Percentiles rank a stretch among this genome's conserved stretches.
Evolutionary conservation across 2,113 vertebrate genomes (phyloP).

Genomic region (Nothoprocta pentlandii): DNA sequence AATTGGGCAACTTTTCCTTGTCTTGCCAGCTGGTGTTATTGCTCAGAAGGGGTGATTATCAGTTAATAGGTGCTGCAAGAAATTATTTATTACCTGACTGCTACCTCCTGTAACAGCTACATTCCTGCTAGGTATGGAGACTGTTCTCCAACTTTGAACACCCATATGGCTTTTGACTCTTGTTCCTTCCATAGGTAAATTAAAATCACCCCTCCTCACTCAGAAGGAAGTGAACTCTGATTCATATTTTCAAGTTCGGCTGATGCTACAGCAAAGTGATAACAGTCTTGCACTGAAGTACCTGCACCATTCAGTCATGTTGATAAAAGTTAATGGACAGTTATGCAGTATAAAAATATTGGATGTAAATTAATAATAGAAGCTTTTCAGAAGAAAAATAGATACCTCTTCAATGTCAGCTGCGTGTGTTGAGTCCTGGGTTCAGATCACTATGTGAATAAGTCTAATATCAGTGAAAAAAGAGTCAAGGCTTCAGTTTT

Average conservation of each 20-base stretch:
- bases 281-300: background rate
- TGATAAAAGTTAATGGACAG: background rate
- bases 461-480: background rate
- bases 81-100: background rate
- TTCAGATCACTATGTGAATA: background rate
- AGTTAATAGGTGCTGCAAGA: background rate
- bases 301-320: background rate
- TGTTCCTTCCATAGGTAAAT: background rate
- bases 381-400: background rate
- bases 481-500: background rate
- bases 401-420: background rate
- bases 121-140: background rate
- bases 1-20: background rate
- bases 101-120: fast-evolving
- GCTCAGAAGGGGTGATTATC: background rate
- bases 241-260: background rate
- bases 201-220: background rate
- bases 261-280: background rate
- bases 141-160: background rate
- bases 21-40: background rate
- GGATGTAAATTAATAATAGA: background rate
- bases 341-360: background rate
- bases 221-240: background rate
- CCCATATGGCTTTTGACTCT: background rate
- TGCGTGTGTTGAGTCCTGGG: background rate